Evolutionary conservation across 2,797 vertebrate genomes (phyloP).

Genomic region (Rhodeus uyekii): DNA sequence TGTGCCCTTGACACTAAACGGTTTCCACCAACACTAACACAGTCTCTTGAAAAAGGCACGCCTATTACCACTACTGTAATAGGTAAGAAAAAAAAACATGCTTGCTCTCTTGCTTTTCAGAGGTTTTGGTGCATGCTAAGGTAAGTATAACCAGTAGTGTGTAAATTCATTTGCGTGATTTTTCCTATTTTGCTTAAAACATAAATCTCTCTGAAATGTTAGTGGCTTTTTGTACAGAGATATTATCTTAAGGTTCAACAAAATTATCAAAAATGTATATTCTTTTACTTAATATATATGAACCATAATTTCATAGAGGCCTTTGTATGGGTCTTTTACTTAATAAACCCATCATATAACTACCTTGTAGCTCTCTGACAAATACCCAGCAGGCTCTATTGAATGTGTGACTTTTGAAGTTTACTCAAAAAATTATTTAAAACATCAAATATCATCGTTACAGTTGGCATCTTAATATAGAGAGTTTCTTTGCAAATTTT

Average conservation of each 20-base stretch:
- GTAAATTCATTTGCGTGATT: background rate
- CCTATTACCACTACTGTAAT: background rate
- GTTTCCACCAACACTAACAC: conserved; percentile 43
- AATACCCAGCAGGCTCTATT: background rate
- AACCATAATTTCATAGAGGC: background rate
- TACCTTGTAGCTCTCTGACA: background rate
- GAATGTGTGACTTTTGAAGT: background rate
- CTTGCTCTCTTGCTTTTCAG: background rate
- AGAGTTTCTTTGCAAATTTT: background rate
- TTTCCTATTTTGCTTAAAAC: background rate
- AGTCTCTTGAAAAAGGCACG: background rate
- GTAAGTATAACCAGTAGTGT: background rate
- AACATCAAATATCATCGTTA: background rate
- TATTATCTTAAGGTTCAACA: background rate
- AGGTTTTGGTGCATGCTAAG: background rate
- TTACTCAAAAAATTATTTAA: background rate
- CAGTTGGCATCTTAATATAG: background rate
- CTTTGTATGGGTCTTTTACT: background rate
- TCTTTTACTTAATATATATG: background rate
- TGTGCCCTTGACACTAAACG: no score
- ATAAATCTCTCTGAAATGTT: no score
- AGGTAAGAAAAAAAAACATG: conserved; percentile 9
- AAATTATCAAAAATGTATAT: background rate
- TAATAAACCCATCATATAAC: background rate
- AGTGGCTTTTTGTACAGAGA: background rate